Evolutionary conservation across 2,888 invertebrate species (phyloP).

Genomic region (Microplitis manilae): DNA sequence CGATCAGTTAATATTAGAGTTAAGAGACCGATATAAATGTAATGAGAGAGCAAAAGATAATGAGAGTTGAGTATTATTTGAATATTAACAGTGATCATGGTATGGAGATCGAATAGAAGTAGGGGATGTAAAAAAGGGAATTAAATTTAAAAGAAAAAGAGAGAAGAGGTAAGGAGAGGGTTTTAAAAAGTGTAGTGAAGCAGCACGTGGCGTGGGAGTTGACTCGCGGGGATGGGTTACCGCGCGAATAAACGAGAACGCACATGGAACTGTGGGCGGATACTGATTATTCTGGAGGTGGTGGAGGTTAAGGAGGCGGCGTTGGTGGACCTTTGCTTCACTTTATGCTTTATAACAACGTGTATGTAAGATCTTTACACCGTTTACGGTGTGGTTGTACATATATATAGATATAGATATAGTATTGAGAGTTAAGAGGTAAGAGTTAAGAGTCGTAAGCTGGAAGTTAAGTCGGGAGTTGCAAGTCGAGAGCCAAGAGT

Average conservation of each 20-base stretch:
- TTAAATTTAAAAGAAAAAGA: constrained; percentile 21
- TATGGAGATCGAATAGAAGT: too few species aligned
- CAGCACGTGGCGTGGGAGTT: constrained; percentile 65
- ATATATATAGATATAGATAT: too few species aligned
- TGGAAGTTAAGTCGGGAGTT: background rate
- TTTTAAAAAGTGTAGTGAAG: constrained; percentile 47
- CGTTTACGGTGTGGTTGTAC: background rate
- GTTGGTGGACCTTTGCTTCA: constrained; percentile 56
- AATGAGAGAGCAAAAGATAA: too few species aligned
- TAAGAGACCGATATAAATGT: too few species aligned
- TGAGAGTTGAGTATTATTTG: too few species aligned
- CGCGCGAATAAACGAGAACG: constrained; percentile 61
- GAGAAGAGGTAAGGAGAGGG: constrained; percentile 46
- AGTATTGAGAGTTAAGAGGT: too few species aligned
- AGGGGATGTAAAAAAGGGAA: constrained; percentile 10
- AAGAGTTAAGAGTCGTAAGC: too few species aligned
- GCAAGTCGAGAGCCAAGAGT: background rate
- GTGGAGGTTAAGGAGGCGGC: constrained; percentile 70
- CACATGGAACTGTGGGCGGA: constrained; percentile 66
- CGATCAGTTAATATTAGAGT: too few species aligned
- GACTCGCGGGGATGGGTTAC: constrained; percentile 53
- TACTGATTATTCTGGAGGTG: constrained; percentile 61
- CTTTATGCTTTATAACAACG: background rate
- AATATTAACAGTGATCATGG: too few species aligned
- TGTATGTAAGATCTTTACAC: background rate